Base-by-base conservation (phyloP, 2,113 vertebrate species). In the Corapipo altera region DNA sequence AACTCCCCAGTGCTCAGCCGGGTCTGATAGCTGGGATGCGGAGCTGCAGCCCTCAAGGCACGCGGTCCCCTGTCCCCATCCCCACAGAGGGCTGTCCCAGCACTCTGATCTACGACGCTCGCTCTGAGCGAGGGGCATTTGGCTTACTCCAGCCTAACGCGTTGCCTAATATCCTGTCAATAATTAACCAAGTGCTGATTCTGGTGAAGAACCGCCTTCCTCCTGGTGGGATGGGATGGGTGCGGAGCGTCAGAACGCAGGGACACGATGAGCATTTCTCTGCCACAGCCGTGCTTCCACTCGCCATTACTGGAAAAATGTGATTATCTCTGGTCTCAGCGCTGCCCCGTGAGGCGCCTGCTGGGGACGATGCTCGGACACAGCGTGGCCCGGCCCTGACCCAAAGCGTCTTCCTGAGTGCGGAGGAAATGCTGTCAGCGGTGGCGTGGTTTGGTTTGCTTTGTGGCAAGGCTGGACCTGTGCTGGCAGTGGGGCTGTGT, bases 181-280 rank as follows among this genome's bases (percentile, higher is more conserved):
- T 95, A 35, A 94, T 96, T 96, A 95, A 93, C 41, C 41, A 1
- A 66, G 67, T 58, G 30, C 74, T 48, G 51, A 16, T 64, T 41
- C 61, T 12, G 39, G 28, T 24, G 26, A 55, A 54, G 35, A 35
- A 70, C 57, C 13, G 1, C 44, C 26, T 37, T 71, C 41, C 39
- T 66, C 37, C 41, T 0, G 11, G 9, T 4, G 28, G 84, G 72
- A 3, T 5, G 24, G 72, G 37, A 24, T 35, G 58, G 82, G 30
- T 20, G 69, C 1, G 0, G 55, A 64, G 61, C 5, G 0, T 70
- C 69, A 16, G 81, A 49, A 17, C 0, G 1, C 4, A 4, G 52
- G 15, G 37, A 6, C 20, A 6, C 2, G 0, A 7, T 5, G 48
- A 43, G 55, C 3, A 1, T 43, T 86, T 27, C n/a, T 62, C 32